phyloP scores from a whole-genome alignment of 92 coral and sea anemone genomes.

The Micromussa lordhowensis region DNA sequence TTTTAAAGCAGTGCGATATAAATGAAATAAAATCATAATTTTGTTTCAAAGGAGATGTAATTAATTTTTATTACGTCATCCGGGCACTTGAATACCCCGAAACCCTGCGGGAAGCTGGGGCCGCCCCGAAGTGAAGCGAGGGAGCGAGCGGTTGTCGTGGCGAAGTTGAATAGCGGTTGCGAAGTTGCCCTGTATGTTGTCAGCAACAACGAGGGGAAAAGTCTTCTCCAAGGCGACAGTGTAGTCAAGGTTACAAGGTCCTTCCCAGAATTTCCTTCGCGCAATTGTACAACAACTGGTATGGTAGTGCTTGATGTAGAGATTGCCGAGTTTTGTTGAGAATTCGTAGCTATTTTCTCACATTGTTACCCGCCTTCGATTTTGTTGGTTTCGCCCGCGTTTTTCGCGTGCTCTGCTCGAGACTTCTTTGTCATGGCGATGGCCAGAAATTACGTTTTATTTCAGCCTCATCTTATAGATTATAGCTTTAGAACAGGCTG shows the following conservation, averaged over 20 bases:
- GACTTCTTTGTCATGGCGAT: conserved; percentile 32
- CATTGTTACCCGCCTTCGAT: conserved; percentile 37
- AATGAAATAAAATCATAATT: neutral
- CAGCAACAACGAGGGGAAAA: conserved; percentile 97
- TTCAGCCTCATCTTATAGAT: neutral
- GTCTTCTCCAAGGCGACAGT: conserved; percentile 99
- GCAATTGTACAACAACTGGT: conserved; percentile 86
- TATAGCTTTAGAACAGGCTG: neutral
- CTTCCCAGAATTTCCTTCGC: conserved; percentile 97
- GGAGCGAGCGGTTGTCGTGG: conserved; percentile 89
- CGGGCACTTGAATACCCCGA: neutral
- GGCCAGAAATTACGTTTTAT: neutral
- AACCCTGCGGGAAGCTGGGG: conserved; percentile 57
- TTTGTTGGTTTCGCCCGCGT: conserved; percentile 44
- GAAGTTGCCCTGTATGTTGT: conserved; percentile 97
- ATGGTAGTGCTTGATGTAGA: conserved; percentile 41
- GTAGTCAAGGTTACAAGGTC: conserved; percentile 99
- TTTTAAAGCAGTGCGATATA: neutral
- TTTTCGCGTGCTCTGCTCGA: conserved; percentile 22
- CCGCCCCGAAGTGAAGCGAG: conserved; percentile 62
- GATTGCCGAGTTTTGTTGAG: neutral
- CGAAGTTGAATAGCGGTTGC: conserved; percentile 87
- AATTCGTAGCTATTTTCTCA: conserved; percentile 15
- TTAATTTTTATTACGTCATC: neutral
- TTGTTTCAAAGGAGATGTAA: neutral